Conservation (phyloP, 2,888 invertebrate genomes). For the Drosophila mimica region DNA sequence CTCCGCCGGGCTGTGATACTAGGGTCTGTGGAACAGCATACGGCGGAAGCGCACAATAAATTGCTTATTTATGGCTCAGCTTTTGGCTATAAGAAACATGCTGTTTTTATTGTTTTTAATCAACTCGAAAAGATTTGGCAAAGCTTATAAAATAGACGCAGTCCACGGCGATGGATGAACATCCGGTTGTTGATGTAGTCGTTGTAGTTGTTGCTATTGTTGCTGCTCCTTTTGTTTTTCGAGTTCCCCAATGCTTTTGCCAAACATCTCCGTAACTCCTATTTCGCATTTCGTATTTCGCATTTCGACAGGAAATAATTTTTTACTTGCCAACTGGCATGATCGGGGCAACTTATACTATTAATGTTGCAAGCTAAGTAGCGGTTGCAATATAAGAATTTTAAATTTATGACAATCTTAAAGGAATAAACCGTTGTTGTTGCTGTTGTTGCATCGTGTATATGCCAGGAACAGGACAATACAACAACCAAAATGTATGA, state of each 20-base stretch:
- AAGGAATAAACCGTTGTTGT: constrained; percentile 11
- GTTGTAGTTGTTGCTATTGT: constrained; percentile 29
- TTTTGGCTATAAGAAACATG: constrained; percentile 80
- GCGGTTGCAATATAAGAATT: constrained; percentile 23
- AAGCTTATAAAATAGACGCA: constrained; percentile 78
- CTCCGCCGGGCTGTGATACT: constrained; percentile 17
- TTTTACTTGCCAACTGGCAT: constrained; percentile 43
- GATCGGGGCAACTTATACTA: constrained; percentile 16
- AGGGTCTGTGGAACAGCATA: constrained; percentile 71
- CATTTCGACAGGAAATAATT: constrained; percentile 71
- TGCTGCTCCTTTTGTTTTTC: constrained; percentile 20
- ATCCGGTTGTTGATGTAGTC: constrained; percentile 53
- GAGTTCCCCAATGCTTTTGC: constrained; percentile 25
- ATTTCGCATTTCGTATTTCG: constrained; percentile 5
- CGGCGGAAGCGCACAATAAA: constrained; percentile 82
- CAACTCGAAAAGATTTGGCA: constrained; percentile 81
- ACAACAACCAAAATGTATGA: constrained; percentile 27
- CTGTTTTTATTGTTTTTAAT: constrained; percentile 83
- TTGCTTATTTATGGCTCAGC: constrained; percentile 83
- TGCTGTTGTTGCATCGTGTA: constrained; percentile 26
- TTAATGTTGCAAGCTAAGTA: constrained; percentile 35
- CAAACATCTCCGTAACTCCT: constrained; percentile 25
- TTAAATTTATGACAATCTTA: constrained; percentile 57
- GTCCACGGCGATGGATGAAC: constrained; percentile 64
- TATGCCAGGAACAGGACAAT: constrained; percentile 31